These are phyloP conservation scores for Protobothrops flavoviridis DNA, from an alignment of 2,113 vertebrate genomes.

Conservation along the genomic window DNA sequence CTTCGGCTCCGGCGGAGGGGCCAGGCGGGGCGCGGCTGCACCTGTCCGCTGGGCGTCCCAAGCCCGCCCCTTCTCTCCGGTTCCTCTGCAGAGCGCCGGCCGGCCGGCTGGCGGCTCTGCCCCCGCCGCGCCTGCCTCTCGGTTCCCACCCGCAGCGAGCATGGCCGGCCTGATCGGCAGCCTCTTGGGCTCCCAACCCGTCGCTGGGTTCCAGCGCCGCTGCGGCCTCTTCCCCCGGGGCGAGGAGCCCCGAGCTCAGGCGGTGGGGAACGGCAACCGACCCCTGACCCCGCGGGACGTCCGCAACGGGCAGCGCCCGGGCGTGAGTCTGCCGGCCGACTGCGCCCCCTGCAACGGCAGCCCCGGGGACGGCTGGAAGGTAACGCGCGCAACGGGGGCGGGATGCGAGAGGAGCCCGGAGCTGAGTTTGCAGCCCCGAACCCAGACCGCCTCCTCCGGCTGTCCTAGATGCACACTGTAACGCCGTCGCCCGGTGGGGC, in stretches of 20 bases:
- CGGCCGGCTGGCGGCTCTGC: neutral
- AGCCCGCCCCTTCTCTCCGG: constrained; percentile 33
- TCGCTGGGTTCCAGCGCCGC: constrained; percentile 86
- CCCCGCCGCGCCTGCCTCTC: neutral
- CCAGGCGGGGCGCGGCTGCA: neutral
- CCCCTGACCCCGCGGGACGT: neutral
- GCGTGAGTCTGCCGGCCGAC: too few species aligned
- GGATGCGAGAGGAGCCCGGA: neutral
- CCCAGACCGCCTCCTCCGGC: too few species aligned
- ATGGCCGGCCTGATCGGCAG: constrained; percentile 66
- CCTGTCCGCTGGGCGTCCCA: neutral
- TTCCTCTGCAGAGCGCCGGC: constrained; percentile 43
- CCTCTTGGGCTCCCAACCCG: constrained; percentile 79
- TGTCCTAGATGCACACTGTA: neutral
- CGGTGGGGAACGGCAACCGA: constrained; percentile 19
- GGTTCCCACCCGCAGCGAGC: neutral
- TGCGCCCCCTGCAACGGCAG: neutral
- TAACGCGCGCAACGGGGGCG: neutral
- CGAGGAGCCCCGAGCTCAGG: neutral
- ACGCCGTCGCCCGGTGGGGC: neutral
- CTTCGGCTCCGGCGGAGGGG: neutral
- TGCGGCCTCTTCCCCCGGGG: constrained; percentile 81
- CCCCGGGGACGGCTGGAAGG: neutral
- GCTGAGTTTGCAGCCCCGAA: neutral
- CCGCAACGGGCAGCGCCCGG: constrained; percentile 8